Evolutionary conservation across 2,113 vertebrate genomes (phyloP).

Genomic region (Anhinga anhinga): DNA sequence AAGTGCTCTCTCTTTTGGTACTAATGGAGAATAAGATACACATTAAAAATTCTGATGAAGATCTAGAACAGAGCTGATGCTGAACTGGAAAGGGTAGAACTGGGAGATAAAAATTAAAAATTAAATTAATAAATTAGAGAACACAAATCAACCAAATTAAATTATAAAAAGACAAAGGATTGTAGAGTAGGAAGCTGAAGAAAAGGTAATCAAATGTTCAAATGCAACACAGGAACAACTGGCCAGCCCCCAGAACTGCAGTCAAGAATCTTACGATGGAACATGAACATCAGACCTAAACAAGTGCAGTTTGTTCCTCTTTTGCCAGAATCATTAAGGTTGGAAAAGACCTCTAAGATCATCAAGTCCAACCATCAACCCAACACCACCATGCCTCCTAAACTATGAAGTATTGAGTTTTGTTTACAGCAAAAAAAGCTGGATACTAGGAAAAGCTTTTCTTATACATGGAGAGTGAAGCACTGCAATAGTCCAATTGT

Average conservation of each 20-base stretch:
- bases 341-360: no score
- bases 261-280: background rate
- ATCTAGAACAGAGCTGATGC: background rate
- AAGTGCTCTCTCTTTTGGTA: background rate
- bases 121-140: background rate
- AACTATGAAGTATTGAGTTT: background rate
- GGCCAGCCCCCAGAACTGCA: background rate
- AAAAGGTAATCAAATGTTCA: background rate
- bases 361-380: no score
- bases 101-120: background rate
- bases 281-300: background rate
- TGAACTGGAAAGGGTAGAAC: background rate
- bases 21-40: background rate
- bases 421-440: background rate
- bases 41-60: background rate
- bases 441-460: background rate
- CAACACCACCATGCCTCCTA: no score
- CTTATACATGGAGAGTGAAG: background rate
- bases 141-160: background rate
- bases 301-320: background rate
- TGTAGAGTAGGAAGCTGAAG: background rate
- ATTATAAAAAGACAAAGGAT: background rate
- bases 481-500: background rate
- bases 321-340: background rate
- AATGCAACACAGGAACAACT: background rate